phyloP scores from a whole-genome alignment of 1,140 invertebrate species.

The Leptopilina clavipes region DNA sequence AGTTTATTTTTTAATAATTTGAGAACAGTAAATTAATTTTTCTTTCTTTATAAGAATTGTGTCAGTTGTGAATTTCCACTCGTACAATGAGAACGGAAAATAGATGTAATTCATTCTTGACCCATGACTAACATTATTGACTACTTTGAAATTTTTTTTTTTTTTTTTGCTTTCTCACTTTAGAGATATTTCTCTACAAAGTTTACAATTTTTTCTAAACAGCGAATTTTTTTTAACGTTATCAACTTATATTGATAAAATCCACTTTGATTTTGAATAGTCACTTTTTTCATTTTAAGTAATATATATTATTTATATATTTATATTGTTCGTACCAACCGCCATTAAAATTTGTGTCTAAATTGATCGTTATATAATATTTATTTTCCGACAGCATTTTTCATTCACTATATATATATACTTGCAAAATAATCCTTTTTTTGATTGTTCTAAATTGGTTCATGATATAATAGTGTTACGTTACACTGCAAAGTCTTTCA shows the following conservation, averaged over 20 bases:
- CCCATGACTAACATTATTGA: slow-evolving; percentile 10
- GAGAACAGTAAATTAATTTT: too few relatives aligned
- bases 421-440: not conserved
- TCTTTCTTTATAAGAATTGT: too few relatives aligned
- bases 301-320: too few relatives aligned
- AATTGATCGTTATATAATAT: not conserved
- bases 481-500: slow-evolving; percentile 15
- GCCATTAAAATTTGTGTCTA: not conserved
- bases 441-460: slow-evolving; percentile 11
- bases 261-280: slow-evolving; percentile 21
- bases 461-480: slow-evolving; percentile 14
- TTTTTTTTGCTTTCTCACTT: not conserved
- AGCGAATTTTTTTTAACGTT: not conserved
- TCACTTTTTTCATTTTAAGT: slow-evolving; percentile 4
- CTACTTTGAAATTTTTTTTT: not conserved
- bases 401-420: not conserved
- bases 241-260: not conserved
- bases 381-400: not conserved
- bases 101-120: slow-evolving; percentile 9
- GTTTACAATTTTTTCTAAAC: slow-evolving; percentile 19
- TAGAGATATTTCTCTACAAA: not conserved
- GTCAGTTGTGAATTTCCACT: slow-evolving; percentile 26
- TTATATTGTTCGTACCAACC: not conserved
- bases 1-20: too few relatives aligned
- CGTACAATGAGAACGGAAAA: not conserved